phyloP scores from a whole-genome alignment of 1,140 invertebrate genomes.

The Leguminivora glycinivorella region DNA sequence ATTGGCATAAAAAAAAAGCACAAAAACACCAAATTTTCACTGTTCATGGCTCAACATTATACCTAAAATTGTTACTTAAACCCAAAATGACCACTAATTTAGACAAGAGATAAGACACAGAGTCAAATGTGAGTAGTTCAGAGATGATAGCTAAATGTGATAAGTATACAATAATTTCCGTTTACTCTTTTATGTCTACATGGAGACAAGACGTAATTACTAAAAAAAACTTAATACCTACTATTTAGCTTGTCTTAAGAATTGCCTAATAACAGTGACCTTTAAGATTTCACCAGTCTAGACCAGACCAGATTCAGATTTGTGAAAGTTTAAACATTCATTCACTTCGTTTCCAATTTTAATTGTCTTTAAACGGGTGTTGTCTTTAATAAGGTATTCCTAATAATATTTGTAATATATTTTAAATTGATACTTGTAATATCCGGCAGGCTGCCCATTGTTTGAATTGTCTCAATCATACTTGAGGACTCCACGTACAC shows the following conservation, averaged over 20 bases:
- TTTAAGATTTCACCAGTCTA: constrained; percentile 8
- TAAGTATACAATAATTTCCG: too few relatives aligned
- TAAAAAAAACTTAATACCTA: background rate
- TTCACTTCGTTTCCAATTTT: background rate
- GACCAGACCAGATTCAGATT: background rate
- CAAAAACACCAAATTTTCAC: too few relatives aligned
- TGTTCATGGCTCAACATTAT: too few relatives aligned
- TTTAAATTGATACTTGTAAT: constrained; percentile 6
- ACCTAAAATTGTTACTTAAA: too few relatives aligned
- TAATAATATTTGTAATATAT: background rate
- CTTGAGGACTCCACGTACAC: too few relatives aligned
- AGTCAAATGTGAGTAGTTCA: too few relatives aligned
- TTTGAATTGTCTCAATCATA: too few relatives aligned
- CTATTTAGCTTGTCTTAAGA: background rate
- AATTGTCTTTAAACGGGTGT: background rate
- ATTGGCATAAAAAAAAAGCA: too few relatives aligned
- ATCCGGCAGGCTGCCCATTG: constrained; percentile 17
- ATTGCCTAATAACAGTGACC: background rate
- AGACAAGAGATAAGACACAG: too few relatives aligned
- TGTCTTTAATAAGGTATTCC: background rate
- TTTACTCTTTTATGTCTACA: too few relatives aligned
- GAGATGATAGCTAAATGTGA: too few relatives aligned
- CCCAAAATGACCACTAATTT: too few relatives aligned
- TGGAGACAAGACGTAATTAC: constrained; percentile 28
- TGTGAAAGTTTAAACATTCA: background rate